phyloP scores from a whole-genome alignment of 2,888 invertebrate genomes.

The Diarsia mendica region DNA sequence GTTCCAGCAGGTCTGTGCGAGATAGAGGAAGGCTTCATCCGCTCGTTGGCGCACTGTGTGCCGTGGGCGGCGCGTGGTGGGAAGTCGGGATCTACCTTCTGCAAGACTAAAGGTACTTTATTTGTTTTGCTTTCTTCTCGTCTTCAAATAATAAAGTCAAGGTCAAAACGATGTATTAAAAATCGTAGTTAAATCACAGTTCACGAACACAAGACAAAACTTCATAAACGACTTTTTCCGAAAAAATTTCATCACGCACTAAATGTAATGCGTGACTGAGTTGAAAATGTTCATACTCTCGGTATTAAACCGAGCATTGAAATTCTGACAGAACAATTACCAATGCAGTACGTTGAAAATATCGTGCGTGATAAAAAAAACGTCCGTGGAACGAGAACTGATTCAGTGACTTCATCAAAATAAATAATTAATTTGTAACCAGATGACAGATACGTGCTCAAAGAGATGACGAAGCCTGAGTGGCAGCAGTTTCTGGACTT shows the following conservation, averaged over 20 bases:
- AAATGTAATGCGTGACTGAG: too few relatives aligned
- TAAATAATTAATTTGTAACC: slow-evolving; percentile 38
- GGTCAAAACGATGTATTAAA: not conserved
- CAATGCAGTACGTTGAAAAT: not conserved
- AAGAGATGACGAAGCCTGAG: slow-evolving; percentile 98
- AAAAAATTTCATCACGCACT: too few relatives aligned
- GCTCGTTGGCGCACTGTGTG: slow-evolving; percentile 95
- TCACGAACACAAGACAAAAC: not conserved
- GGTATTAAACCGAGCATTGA: not conserved
- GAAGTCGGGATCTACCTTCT: slow-evolving; percentile 99
- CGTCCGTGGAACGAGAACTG: not conserved
- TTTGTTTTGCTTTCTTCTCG: not conserved
- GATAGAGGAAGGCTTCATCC: slow-evolving; percentile 92
- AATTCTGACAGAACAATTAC: not conserved
- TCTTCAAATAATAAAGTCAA: not conserved
- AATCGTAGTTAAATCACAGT: not conserved
- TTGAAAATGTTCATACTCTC: not conserved
- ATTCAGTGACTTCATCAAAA: not conserved
- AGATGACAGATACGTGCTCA: slow-evolving; percentile 98
- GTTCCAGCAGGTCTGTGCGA: slow-evolving; percentile 81
- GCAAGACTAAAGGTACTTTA: slow-evolving; percentile 95
- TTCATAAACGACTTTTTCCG: not conserved
- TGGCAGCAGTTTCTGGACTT: slow-evolving; percentile 97
- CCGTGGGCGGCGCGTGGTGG: slow-evolving; percentile 99
- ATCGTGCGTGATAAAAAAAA: not conserved